A percentile compares a stretch with the other conserved stretches of the same genome.
These are phyloP conservation scores for Pristionchus fissidentatus DNA, from an alignment of 2,888 invertebrate species.

Conservation along the genomic window DNA sequence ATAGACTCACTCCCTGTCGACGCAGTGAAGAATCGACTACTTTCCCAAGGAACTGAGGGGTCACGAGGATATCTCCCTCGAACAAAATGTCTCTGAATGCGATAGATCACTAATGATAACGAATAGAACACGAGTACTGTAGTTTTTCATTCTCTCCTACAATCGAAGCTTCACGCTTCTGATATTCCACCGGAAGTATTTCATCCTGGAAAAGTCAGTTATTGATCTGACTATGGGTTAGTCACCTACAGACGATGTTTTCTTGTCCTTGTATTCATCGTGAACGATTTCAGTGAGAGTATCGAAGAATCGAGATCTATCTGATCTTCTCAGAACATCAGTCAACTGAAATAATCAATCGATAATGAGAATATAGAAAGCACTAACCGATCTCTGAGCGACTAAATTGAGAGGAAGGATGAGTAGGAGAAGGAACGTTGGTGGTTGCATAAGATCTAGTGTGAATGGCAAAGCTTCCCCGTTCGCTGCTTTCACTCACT, in stretches of 20 bases:
- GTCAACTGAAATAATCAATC: not conserved
- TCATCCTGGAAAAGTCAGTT: slow-evolving; percentile 14
- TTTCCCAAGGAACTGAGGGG: slow-evolving; percentile 32
- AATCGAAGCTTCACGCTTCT: slow-evolving; percentile 23
- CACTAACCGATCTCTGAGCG: not conserved
- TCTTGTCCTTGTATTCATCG: slow-evolving; percentile 36
- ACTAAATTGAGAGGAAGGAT: not conserved
- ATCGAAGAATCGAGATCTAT: slow-evolving; percentile 26
- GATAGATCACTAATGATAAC: not conserved
- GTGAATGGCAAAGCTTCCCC: slow-evolving; percentile 12
- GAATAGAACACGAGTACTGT: not conserved
- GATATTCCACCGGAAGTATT: not conserved
- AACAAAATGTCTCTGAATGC: slow-evolving; percentile 27
- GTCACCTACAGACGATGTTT: not conserved
- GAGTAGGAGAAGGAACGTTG: not conserved
- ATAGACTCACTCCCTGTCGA: slow-evolving; percentile 9
- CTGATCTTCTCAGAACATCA: slow-evolving; percentile 36
- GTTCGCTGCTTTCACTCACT: slow-evolving; percentile 12
- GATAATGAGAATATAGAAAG: not conserved
- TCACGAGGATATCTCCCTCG: slow-evolving; percentile 40
- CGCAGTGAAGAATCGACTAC: slow-evolving; percentile 37
- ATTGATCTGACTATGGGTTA: not conserved
- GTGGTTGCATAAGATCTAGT: slow-evolving; percentile 5
- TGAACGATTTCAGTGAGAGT: slow-evolving; percentile 40
- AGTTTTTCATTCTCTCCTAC: slow-evolving; percentile 1